Evolutionary conservation across 2,797 vertebrate genomes (phyloP).

Genomic region (Liparis tanakae): DNA sequence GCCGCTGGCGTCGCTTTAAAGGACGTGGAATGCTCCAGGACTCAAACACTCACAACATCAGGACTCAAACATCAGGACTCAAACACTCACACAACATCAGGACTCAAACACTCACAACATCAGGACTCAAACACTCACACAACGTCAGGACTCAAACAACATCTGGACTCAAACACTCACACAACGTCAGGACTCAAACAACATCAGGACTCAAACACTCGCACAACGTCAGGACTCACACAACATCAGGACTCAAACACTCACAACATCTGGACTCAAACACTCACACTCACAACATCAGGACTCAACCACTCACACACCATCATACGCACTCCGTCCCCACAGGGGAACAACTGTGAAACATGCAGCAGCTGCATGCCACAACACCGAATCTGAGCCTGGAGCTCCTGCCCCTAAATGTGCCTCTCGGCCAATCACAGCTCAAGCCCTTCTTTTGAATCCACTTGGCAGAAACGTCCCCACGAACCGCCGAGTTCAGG

Average conservation of each 20-base stretch:
- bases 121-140: not conserved
- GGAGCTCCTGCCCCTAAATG: constrained; percentile 29
- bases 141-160: not conserved
- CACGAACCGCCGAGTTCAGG: constrained; percentile 40
- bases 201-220: not conserved
- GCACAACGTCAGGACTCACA: too few relatives aligned
- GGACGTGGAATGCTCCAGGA: not conserved
- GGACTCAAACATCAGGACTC: too few relatives aligned
- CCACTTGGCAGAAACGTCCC: constrained; percentile 52
- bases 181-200: not conserved
- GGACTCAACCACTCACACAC: constrained; percentile 2
- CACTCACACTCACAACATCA: not conserved
- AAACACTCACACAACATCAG: constrained; percentile 14
- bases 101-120: too few relatives aligned
- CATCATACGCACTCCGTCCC: constrained; percentile 30
- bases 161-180: too few relatives aligned
- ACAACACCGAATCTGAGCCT: constrained; percentile 24
- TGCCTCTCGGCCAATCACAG: constrained; percentile 56
- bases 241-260: not conserved
- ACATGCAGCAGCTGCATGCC: constrained; percentile 42
- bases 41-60: too few relatives aligned
- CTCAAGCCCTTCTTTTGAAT: constrained; percentile 29
- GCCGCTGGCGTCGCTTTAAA: not conserved
- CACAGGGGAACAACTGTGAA: constrained; percentile 46
- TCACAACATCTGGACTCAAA: too few relatives aligned